Conservation (phyloP, 1,140 invertebrate species). For the Caenorhabditis brenneri region DNA sequence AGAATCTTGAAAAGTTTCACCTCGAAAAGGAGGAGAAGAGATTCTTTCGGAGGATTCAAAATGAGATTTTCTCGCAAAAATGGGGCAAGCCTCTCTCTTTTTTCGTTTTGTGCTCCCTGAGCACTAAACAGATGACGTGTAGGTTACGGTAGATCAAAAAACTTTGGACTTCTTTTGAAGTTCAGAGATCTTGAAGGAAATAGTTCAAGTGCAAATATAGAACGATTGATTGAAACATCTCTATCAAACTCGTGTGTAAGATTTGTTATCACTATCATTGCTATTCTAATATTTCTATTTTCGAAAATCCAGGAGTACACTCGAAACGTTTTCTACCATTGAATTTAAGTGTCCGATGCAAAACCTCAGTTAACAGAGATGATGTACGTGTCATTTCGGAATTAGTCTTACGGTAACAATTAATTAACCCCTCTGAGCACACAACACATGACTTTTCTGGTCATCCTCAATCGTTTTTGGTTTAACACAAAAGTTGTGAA, state of each 20-base stretch:
- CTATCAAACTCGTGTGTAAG: no score
- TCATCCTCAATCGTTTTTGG: not conserved
- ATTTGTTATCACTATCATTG: no score
- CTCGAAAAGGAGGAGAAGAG: not conserved
- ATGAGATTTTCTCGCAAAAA: conserved; percentile 32
- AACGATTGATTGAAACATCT: no score
- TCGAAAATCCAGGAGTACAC: no score
- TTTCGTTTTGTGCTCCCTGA: not conserved
- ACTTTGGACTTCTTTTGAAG: not conserved
- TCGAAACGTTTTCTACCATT: no score
- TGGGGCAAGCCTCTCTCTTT: conserved; percentile 15
- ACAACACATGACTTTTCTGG: not conserved
- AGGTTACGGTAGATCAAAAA: conserved; percentile 18
- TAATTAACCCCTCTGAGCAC: not conserved
- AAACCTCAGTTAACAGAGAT: no score
- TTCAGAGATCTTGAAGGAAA: not conserved
- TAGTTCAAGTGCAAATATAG: no score
- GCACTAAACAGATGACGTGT: not conserved
- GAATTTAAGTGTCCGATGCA: no score
- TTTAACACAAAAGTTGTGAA: not conserved
- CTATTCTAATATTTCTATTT: no score
- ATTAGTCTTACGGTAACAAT: not conserved
- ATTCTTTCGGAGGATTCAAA: not conserved
- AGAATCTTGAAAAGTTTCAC: conserved; percentile 26
- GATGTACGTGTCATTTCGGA: no score